phyloP scores from a whole-genome alignment of 2,888 invertebrate species.

The Parnassius glacialis region DNA sequence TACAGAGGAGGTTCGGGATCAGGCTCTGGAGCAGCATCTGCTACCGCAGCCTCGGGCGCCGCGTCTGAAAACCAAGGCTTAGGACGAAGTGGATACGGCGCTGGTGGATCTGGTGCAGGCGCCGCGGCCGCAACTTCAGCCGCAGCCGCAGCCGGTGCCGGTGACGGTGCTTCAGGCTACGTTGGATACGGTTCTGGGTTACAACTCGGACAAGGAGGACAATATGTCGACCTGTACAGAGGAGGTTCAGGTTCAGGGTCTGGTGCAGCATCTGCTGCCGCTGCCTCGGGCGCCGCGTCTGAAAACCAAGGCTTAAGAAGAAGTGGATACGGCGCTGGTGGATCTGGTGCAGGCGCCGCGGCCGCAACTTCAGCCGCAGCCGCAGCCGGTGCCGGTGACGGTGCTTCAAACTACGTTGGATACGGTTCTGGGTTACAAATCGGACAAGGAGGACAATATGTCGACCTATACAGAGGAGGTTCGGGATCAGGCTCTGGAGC shows the following conservation, averaged over 20 bases:
- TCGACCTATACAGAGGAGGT: no score
- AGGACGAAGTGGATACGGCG: neutral
- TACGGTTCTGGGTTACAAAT: no score
- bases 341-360: neutral
- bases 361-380: constrained; percentile 17
- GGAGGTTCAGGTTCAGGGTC: no score
- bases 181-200: no score
- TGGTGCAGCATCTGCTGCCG: neutral
- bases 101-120: constrained; percentile 5
- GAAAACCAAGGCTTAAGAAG: neutral
- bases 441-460: no score
- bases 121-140: constrained; percentile 16
- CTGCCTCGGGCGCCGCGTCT: neutral
- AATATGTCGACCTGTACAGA: no score
- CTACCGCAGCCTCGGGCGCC: neutral
- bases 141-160: constrained; percentile 7
- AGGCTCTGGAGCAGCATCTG: constrained; percentile 12
- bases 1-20: constrained; percentile 14
- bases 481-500: no score
- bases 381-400: neutral
- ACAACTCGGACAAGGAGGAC: no score
- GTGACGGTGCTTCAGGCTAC: neutral
- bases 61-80: neutral
- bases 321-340: neutral
- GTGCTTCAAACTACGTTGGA: constrained; percentile 10